Evolutionary conservation across 2,113 vertebrate genomes (phyloP).

Genomic region (Uropsilus gracilis): DNA sequence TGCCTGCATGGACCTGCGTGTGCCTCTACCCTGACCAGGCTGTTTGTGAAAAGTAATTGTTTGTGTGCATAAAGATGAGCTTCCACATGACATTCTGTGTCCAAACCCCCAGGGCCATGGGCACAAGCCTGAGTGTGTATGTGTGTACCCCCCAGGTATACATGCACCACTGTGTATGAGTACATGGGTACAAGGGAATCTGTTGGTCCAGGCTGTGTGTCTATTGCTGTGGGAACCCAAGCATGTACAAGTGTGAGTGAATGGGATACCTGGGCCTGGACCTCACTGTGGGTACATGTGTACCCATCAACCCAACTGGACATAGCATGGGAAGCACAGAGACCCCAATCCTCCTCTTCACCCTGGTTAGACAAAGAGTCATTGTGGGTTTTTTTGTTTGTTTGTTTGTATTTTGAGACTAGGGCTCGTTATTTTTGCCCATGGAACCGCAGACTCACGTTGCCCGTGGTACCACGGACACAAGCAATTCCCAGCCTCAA

Average conservation of each 20-base stretch:
- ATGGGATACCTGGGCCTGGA: background rate
- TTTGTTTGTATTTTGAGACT: too few species aligned
- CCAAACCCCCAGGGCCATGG: background rate
- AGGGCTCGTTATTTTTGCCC: too few species aligned
- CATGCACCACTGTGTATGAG: background rate
- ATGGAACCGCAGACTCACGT: too few species aligned
- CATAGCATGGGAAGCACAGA: background rate
- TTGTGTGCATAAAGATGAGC: background rate
- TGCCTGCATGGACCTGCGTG: background rate
- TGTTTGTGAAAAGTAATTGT: conserved; percentile 18
- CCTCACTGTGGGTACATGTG: background rate
- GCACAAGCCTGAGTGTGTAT: background rate
- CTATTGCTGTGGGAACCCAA: background rate
- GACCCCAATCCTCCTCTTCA: background rate
- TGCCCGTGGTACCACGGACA: too few species aligned
- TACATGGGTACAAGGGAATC: background rate
- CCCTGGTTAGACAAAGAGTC: background rate
- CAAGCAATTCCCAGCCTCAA: too few species aligned
- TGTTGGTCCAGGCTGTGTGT: background rate
- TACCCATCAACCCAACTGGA: background rate
- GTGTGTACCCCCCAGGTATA: background rate
- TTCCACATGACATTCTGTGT: background rate
- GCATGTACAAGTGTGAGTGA: background rate
- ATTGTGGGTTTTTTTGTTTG: too few species aligned
- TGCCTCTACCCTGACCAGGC: background rate